Evolutionary conservation across 2,113 vertebrate genomes (phyloP).

Genomic region (Hemiscyllium ocellatum): DNA sequence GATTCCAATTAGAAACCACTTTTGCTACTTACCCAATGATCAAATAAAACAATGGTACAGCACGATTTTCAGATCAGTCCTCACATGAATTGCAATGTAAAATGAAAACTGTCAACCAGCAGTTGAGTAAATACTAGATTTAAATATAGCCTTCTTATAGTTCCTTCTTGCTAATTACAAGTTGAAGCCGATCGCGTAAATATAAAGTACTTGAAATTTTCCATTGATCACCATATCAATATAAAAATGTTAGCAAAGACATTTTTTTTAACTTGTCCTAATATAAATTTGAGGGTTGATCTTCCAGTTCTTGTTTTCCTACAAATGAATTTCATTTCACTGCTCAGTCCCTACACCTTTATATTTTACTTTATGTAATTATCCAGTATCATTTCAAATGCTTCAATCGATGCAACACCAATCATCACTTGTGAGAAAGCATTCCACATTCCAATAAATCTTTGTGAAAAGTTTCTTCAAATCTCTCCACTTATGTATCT

Average conservation of each 20-base stretch:
- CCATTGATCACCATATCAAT: background rate
- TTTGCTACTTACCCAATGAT: background rate
- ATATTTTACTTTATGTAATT: constrained; percentile 7
- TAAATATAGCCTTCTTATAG: background rate
- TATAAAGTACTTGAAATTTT: background rate
- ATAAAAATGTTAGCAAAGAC: background rate
- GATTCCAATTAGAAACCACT: background rate
- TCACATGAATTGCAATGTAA: background rate
- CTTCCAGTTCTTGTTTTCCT: background rate
- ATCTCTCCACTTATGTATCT: background rate
- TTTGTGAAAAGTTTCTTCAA: background rate
- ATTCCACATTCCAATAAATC: constrained; percentile 5
- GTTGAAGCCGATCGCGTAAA: background rate
- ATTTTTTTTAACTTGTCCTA: background rate
- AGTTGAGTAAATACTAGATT: background rate
- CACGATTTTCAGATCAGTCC: background rate
- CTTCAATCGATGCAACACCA: background rate
- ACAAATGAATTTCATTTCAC: background rate
- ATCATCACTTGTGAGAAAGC: background rate
- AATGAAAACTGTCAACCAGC: background rate
- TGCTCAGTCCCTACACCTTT: background rate
- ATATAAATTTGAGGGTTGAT: background rate
- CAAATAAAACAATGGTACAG: background rate
- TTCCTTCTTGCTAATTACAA: background rate
- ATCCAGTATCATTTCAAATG: background rate